Conservation (phyloP, 2,797 vertebrate genomes). For the Cirrhinus mrigala region DNA sequence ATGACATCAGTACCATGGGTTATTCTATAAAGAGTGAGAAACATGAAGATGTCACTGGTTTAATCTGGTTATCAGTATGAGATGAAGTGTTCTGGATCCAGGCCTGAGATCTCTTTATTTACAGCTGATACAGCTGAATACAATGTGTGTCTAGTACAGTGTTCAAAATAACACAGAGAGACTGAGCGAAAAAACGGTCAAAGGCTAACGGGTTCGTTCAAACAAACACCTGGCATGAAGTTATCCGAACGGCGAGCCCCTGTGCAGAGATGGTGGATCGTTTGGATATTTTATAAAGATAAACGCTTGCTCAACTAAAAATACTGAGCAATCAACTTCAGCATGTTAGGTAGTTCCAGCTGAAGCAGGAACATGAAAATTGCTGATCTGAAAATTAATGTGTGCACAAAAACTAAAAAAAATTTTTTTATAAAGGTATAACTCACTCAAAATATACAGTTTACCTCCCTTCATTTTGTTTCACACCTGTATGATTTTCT, state of each 20-base stretch:
- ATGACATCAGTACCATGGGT: conserved; percentile 38
- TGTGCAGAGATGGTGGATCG: neutral
- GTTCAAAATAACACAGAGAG: conserved; percentile 11
- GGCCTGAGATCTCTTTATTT: neutral
- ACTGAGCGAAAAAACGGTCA: conserved; percentile 16
- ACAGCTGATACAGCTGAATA: conserved; percentile 25
- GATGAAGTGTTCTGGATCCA: neutral
- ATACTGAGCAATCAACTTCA: conserved; percentile 20
- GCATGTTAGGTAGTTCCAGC: neutral
- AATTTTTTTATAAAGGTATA: neutral
- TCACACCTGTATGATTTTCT: neutral
- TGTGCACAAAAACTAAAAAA: neutral
- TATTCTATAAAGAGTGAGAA: conserved; percentile 21
- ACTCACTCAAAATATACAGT: neutral
- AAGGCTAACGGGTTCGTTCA: conserved; percentile 40
- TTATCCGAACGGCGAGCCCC: conserved; percentile 17
- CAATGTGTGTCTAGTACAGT: conserved; percentile 21
- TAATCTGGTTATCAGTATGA: conserved; percentile 15
- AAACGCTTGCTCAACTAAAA: conserved; percentile 24
- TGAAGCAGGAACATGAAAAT: conserved; percentile 9
- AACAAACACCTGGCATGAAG: conserved; percentile 31
- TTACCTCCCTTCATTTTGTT: neutral
- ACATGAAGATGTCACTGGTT: conserved; percentile 19
- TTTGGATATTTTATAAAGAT: conserved; percentile 3
- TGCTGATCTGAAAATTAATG: conserved; percentile 7